A percentile compares a stretch with the other conserved stretches of the same genome.
phyloP scores from a whole-genome alignment of 2,113 vertebrate genomes.

The Tenebrosternarchus preto region DNA sequence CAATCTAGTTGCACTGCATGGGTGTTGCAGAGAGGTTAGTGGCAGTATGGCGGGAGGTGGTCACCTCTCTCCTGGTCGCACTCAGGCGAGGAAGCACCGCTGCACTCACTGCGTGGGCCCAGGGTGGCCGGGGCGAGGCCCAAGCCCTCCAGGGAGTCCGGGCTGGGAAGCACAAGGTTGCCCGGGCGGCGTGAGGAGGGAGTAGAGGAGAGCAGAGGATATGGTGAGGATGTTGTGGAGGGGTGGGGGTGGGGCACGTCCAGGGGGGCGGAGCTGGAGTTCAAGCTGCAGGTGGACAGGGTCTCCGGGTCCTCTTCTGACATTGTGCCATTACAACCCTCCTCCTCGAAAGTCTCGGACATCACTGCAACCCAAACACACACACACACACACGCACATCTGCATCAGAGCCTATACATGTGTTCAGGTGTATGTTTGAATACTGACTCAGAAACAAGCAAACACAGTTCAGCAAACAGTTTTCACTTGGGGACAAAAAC shows the following conservation, averaged over 20 bases:
- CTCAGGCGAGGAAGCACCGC: constrained; percentile 94
- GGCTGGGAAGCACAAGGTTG: constrained; percentile 79
- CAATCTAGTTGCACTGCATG: not conserved
- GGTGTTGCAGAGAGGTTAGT: not conserved
- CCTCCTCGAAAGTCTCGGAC: constrained; percentile 90
- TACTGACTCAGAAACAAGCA: not conserved
- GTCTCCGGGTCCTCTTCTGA: constrained; percentile 88
- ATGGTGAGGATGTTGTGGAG: constrained; percentile 56
- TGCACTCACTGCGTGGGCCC: constrained; percentile 94
- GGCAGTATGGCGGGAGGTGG: not conserved
- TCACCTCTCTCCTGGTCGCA: constrained; percentile 93
- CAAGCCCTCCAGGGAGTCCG: constrained; percentile 79
- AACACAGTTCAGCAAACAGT: not conserved
- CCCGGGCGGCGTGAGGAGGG: constrained; percentile 61
- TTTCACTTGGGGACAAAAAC: not conserved
- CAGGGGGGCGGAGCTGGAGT: constrained; percentile 76
- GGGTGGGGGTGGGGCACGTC: constrained; percentile 70
- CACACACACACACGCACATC: constrained; percentile 26
- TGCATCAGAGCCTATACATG: not conserved
- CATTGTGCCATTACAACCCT: constrained; percentile 78
- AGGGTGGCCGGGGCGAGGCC: constrained; percentile 82
- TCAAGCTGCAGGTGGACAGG: constrained; percentile 79
- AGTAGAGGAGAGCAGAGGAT: constrained; percentile 48
- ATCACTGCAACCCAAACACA: constrained; percentile 79
- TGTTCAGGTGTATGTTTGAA: not conserved